These are phyloP conservation scores for Helicoverpa assulta DNA, from an alignment of 2,888 invertebrate genomes.

Conservation along the genomic window DNA sequence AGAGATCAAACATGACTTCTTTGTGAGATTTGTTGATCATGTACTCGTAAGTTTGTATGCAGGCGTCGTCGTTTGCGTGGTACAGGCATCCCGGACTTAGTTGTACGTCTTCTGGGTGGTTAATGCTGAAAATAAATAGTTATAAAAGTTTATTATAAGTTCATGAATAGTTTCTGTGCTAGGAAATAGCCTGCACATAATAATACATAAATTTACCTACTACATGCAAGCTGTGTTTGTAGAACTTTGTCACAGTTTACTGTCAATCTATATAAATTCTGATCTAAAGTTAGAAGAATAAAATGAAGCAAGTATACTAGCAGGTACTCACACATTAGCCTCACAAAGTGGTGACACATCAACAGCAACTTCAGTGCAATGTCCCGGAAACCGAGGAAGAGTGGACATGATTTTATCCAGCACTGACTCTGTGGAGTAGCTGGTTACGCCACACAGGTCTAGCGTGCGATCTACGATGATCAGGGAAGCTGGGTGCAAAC, in stretches of 20 bases:
- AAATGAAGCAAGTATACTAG: not conserved
- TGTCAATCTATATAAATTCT: too few species aligned
- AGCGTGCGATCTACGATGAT: constrained; percentile 92
- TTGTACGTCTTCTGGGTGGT: constrained; percentile 80
- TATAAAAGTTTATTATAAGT: not conserved
- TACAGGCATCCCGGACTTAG: constrained; percentile 83
- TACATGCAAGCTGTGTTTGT: too few species aligned
- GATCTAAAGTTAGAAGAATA: too few species aligned
- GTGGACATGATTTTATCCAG: constrained; percentile 91
- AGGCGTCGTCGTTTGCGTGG: constrained; percentile 80
- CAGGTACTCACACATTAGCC: constrained; percentile 81
- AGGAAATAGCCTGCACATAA: too few species aligned
- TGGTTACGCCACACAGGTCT: constrained; percentile 91
- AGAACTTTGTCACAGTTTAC: too few species aligned
- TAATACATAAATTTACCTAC: too few species aligned
- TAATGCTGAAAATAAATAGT: constrained; percentile 67
- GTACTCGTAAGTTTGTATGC: constrained; percentile 83
- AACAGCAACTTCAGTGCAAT: constrained; percentile 91
- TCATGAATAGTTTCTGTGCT: too few species aligned
- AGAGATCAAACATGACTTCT: constrained; percentile 87
- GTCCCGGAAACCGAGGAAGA: constrained; percentile 91
- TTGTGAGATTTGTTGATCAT: constrained; percentile 88
- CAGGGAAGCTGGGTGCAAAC: constrained; percentile 86
- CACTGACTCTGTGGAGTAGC: constrained; percentile 91
- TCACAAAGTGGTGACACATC: constrained; percentile 91